These are phyloP conservation scores for Pachydiplax longipennis DNA, from an alignment of 2,888 invertebrate species.

Conservation along the genomic window DNA sequence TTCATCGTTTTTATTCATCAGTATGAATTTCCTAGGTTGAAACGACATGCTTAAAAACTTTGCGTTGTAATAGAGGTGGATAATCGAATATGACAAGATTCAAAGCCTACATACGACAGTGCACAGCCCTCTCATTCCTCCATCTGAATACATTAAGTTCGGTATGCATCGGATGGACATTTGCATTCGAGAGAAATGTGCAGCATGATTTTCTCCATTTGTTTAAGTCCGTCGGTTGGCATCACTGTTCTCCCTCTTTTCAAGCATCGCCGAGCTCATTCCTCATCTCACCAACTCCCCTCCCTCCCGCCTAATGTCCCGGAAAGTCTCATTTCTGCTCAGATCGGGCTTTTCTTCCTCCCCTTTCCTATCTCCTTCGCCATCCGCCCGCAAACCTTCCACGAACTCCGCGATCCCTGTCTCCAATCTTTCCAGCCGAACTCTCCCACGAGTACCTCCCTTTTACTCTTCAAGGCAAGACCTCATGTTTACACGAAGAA, in stretches of 20 bases:
- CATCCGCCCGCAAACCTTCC: background rate
- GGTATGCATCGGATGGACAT: no score
- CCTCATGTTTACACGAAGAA: constrained; percentile 4
- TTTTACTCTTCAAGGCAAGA: background rate
- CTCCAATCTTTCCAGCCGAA: constrained; percentile 21
- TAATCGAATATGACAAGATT: no score
- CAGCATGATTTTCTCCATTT: no score
- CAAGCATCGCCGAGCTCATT: background rate
- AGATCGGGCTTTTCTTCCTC: background rate
- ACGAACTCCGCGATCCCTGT: background rate
- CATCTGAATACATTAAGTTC: no score
- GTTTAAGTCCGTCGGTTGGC: no score
- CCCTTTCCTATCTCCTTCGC: background rate
- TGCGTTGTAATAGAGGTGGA: no score
- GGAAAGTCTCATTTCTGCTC: constrained; percentile 37
- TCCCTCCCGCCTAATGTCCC: constrained; percentile 13
- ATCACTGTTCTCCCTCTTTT: background rate
- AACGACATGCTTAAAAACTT: background rate
- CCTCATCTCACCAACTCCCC: background rate
- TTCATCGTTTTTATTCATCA: no score
- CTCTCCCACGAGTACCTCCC: constrained; percentile 5
- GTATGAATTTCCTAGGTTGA: no score
- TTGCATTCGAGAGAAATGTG: no score
- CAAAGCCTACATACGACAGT: no score
- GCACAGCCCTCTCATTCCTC: no score